phyloP scores from a whole-genome alignment of 1,140 invertebrate genomes.

The Musca domestica region DNA sequence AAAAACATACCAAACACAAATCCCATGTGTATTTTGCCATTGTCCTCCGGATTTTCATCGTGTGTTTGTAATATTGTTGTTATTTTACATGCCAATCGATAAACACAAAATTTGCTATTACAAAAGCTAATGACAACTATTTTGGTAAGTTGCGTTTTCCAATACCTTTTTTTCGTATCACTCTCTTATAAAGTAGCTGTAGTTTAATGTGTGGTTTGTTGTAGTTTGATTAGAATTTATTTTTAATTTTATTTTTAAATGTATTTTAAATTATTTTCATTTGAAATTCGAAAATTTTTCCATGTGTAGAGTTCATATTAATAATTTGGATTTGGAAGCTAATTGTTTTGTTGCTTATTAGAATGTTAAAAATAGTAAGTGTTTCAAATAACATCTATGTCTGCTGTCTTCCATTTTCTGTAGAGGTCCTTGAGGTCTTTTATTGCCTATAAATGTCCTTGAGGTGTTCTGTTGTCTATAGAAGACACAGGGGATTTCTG shows the following conservation, averaged over 20 bases:
- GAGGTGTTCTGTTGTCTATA: no score
- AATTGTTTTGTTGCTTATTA: no score
- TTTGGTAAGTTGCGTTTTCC: constrained; percentile 79
- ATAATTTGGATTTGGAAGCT: neutral
- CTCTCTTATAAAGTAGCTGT: neutral
- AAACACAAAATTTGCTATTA: constrained; percentile 3
- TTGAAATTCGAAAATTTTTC: neutral
- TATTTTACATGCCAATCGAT: constrained; percentile 19
- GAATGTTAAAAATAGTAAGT: no score
- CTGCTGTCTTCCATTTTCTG: no score
- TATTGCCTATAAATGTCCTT: no score
- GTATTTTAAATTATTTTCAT: neutral
- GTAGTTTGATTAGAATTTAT: neutral
- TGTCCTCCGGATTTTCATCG: constrained; percentile 16
- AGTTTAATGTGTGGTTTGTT: neutral
- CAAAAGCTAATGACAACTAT: constrained; percentile 95
- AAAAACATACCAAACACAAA: constrained; percentile 9
- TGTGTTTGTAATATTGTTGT: neutral
- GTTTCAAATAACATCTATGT: no score
- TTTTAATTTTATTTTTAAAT: constrained; percentile 14
- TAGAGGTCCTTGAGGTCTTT: no score
- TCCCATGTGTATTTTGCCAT: neutral
- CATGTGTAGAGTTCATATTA: no score
- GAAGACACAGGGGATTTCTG: no score
- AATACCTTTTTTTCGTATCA: no score